Conservation (phyloP, 2,113 vertebrate genomes). For the Amazona guildingii region DNA sequence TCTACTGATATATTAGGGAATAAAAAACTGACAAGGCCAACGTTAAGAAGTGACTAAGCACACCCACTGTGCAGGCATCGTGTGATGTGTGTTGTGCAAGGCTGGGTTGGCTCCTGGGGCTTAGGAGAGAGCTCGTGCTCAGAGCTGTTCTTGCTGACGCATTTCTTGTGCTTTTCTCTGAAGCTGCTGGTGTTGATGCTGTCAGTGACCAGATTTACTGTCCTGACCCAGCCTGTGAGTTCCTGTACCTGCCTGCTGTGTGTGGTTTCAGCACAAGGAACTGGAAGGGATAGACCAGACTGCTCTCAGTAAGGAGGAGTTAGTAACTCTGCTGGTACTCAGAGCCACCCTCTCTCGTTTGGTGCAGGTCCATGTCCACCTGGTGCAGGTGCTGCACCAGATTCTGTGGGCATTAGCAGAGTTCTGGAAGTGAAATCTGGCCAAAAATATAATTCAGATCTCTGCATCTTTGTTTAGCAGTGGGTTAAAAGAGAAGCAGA, state of each 20-base stretch:
- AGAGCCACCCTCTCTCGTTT: neutral
- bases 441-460: neutral
- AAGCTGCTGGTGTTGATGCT: neutral
- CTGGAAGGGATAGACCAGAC: neutral
- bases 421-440: neutral
- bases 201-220: neutral
- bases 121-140: neutral
- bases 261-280: neutral
- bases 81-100: neutral
- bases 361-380: neutral
- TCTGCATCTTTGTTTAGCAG: neutral
- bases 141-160: rapidly evolving
- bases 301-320: too few species aligned
- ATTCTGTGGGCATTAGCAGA: neutral
- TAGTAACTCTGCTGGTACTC: neutral
- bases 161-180: neutral
- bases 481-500: neutral
- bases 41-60: neutral
- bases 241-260: neutral
- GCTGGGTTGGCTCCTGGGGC: neutral
- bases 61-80: neutral
- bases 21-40: neutral
- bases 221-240: neutral
- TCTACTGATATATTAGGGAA: neutral
- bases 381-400: neutral